Evolutionary conservation across 2,797 vertebrate genomes (phyloP).

Genomic region (Meriones psammophilus): DNA sequence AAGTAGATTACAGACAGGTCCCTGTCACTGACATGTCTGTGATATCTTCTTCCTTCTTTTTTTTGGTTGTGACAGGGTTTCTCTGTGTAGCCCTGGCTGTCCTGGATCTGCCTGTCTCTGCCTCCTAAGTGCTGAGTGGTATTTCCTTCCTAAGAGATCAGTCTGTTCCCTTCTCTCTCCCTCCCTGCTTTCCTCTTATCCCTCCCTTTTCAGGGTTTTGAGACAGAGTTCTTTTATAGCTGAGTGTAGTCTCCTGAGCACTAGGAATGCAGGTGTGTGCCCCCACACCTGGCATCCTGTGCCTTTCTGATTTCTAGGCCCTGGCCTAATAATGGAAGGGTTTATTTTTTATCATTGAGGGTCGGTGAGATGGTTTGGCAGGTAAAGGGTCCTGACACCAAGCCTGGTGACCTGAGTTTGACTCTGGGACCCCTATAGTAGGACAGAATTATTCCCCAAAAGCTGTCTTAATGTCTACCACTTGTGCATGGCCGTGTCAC

Average conservation of each 20-base stretch:
- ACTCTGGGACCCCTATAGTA: neutral
- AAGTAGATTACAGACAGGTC: neutral
- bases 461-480: neutral
- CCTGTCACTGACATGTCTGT: neutral
- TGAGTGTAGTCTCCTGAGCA: neutral
- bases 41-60: neutral
- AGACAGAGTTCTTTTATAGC: neutral
- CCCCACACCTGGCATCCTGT: neutral
- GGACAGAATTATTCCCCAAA: neutral
- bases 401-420: too few species aligned
- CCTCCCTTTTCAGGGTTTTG: neutral
- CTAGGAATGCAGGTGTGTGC: neutral
- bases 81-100: too few species aligned
- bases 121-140: neutral
- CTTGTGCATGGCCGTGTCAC: neutral
- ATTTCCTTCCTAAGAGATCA: neutral
- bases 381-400: neutral
- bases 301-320: slow-evolving; percentile 17
- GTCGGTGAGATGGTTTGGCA: neutral
- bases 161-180: neutral
- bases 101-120: neutral
- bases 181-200: neutral
- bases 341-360: neutral
- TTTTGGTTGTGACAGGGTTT: neutral
- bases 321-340: neutral